Evolutionary conservation across 2,113 vertebrate species (phyloP).

Genomic region (Eolophus roseicapilla): DNA sequence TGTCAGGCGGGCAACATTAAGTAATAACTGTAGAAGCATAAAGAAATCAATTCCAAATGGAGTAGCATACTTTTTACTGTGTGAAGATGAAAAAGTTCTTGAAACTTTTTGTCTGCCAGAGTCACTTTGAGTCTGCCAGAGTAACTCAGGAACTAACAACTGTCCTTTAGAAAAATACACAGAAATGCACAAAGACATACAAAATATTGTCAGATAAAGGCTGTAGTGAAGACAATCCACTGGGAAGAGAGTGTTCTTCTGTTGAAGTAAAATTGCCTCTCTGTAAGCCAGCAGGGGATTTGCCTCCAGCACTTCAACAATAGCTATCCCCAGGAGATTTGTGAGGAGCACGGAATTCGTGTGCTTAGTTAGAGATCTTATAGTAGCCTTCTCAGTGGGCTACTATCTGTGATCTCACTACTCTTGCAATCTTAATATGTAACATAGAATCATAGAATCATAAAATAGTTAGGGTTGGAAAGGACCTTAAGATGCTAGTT

Average conservation of each 20-base stretch:
- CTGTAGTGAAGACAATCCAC: not conserved
- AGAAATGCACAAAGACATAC: not conserved
- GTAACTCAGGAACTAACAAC: not conserved
- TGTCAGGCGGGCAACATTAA: not conserved
- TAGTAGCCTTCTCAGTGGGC: not conserved
- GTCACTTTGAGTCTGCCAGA: not conserved
- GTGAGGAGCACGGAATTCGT: accelerated
- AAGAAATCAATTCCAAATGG: slow-evolving; percentile 16
- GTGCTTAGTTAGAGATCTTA: not conserved
- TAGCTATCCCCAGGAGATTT: not conserved
- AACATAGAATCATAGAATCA: not conserved
- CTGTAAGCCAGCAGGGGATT: not conserved
- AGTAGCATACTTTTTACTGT: not conserved
- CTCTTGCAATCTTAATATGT: not conserved
- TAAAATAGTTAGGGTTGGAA: not conserved
- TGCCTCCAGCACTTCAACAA: not conserved
- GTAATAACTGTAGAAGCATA: not conserved
- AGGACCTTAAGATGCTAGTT: not conserved
- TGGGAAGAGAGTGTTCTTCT: not conserved
- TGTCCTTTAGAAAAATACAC: not conserved
- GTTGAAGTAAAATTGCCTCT: not conserved
- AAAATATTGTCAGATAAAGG: not conserved
- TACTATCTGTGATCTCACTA: not conserved
- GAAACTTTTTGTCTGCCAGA: not conserved
- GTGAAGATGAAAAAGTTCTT: not conserved